Evolutionary conservation across 2,888 invertebrate genomes (phyloP), one percentile per base, ranked within the genome.

Genomic region (Pyrrhia umbra): DNA sequence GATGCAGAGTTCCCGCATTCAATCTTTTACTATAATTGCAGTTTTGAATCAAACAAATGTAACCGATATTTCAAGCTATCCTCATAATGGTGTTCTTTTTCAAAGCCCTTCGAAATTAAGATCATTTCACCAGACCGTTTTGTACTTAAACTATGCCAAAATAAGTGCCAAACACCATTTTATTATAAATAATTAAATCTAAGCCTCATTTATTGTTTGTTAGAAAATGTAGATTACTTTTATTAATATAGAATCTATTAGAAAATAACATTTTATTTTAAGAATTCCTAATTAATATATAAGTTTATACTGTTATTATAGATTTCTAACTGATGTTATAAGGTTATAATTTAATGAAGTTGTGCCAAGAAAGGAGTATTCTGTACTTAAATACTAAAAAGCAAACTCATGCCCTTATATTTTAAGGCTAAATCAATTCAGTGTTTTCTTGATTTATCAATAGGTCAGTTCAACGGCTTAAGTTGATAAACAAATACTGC

Each of bases 261-360:
- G 45, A 69, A 64, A 65, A 73, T 79, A 79, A 79, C 65, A 68
- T 56, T 52, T 73, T 68, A 76, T 47, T 69, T 68, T 81, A 79
- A 76, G 68, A 21, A 81, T 70, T 72, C 81, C 73, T 81, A 79
- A 71, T 59, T 71, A 71, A 67, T 75, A 65, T 56, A 71, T 79
- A 79, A 76, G 79, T 80, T 80, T 61, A 63, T 66, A 76, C 62
- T 81, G 77, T 81, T 79, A 76, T 43, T 74, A 55, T n/a, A 60
- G 51, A 81, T 68, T 69, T 81, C 59, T 81, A 76, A 77, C 62
- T 52, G 37, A 71, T 52, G 77, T 81, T 84, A 69, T 77, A 83
- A 66, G 62, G 46, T 63, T 74, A 59, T 72, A 79, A 62, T 77
- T 78, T 70, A 70, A 71, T 71, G 60, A 78, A 68, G 47, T 77